Evolutionary conservation across 2,888 invertebrate genomes (phyloP), one percentile per base, ranked within the genome.

Genomic region (Nasonovia ribisnigri): DNA sequence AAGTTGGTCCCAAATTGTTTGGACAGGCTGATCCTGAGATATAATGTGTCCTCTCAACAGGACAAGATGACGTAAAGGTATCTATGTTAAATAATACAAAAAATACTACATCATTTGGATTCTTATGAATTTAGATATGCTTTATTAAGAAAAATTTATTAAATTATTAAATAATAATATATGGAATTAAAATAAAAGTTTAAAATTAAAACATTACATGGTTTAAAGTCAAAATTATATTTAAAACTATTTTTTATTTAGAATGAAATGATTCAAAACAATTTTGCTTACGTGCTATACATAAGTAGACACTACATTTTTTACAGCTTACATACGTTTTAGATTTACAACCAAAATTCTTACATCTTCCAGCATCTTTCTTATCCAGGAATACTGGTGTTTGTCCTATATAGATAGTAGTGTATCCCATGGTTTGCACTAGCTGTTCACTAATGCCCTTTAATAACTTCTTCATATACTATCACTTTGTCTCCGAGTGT

Each of bases 281-380:
- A 46, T 87, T 87, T 87, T 87, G 42, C 24, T 87, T 87, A 87
- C 87, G 87, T 87, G 87, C 87, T 87, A 87, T 46, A 87, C 87
- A 87, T 87, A 87, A 87, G 87, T 87, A 48, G 87, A 87, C 87
- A 29, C 43, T 87, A 46, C 43, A 87, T 87, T 87, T 87, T 87
- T 43, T 87, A 87, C 87, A 87, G 87, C 46, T 46, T 46, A 87
- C 46, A 46, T 87, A 46, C 46, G 87, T 87, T 87, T 87, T 87
- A 46, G 46, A 87, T 87, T 43, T 46, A 87, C 42, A 86, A n/a
- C 51, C 51, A 51, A 11, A 51, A 87, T 46, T 87, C 46, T 87
- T 48, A 43, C 87, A 87, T 87, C 46, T 87, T 87, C 87, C 46
- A 87, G 87, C 87, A 6, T 43, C 87, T 87, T 87, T 87, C 46